These are phyloP conservation scores for Branchipolynoe longqiensis DNA, from an alignment of 2,888 invertebrate genomes.

Conservation along the genomic window DNA sequence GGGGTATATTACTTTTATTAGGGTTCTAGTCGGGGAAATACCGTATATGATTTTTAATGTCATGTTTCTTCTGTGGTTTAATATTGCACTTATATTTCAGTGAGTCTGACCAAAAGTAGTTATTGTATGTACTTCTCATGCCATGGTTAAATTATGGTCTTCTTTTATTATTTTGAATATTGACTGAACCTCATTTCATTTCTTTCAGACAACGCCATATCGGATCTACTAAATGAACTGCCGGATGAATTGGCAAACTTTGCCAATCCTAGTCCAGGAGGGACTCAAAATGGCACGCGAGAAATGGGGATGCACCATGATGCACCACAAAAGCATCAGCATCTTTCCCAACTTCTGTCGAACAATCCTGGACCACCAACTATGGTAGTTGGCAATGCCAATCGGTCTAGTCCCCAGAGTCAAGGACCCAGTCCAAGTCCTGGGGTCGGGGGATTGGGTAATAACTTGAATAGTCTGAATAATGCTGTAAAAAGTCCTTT, in stretches of 20 bases:
- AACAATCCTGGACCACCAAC: slow-evolving; percentile 83
- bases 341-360: slow-evolving; percentile 74
- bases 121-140: not conserved
- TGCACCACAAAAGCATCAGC: slow-evolving; percentile 74
- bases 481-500: slow-evolving; percentile 73
- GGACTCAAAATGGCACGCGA: slow-evolving; percentile 72
- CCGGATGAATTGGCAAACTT: slow-evolving; percentile 76
- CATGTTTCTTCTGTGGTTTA: no score
- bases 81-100: not conserved
- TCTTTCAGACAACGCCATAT: slow-evolving; percentile 61
- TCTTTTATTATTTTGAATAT: slow-evolving; percentile 9
- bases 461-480: slow-evolving; percentile 59
- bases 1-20: no score
- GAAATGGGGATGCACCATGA: slow-evolving; percentile 72
- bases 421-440: slow-evolving; percentile 63
- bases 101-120: not conserved
- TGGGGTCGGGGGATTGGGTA: slow-evolving; percentile 66
- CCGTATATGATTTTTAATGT: no score
- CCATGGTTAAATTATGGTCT: not conserved
- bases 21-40: no score
- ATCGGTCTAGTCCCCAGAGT: slow-evolving; percentile 69
- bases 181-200: no score
- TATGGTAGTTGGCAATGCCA: slow-evolving; percentile 62
- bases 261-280: slow-evolving; percentile 65
- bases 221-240: slow-evolving; percentile 71